Base-by-base conservation (phyloP, 2,797 vertebrate genomes). In the Fistularia tabacaria region DNA sequence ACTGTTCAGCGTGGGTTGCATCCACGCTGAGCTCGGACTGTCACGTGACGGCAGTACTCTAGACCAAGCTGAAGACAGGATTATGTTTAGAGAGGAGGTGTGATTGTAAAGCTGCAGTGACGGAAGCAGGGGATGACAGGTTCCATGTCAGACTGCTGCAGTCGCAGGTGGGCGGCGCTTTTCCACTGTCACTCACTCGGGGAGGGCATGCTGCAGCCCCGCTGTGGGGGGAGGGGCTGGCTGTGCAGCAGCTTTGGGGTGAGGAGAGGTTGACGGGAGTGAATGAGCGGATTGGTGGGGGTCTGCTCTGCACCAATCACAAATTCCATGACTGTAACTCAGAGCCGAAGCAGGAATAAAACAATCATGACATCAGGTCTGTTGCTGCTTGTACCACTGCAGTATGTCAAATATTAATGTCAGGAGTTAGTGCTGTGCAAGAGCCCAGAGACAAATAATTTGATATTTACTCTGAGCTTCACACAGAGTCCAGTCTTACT, bases 61-160 rank as follows among this genome's bases (percentile, higher is more conserved):
- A 38, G 58, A 55, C 64, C 36, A 57, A 54, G 71, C 65, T 58
- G 54, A 57, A 59, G 69, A 71, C 51, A 62, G 66, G 75, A 84
- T 73, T 81, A 69, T 60, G 55, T 48, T 61, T 65, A 54, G 75
- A 67, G 61, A 68, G 77, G 72, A 71, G 64, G 65, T 71, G 66
- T 62, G 79, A 76, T 79, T 67, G 72, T 72, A 56, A 76, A 76
- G 66, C 78, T 81, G 80, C 77, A 85, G 81, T 66, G 78, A 79
- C 62, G 66, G 69, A 10, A 52, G 66, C 38, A 15, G 14, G 49
- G 46, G 14, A 10, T 51, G 11, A 57, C 49, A 38, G 57, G 44
- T 64, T 80, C 44, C 56, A 85, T 85, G 79, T 83, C 80, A 74
- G 83, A 80, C 67, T 85, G 81, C 85, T 82, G 85, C 87, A 88